These are phyloP conservation scores for Lanius collurio DNA, from an alignment of 2,113 vertebrate species.

Conservation along the genomic window DNA sequence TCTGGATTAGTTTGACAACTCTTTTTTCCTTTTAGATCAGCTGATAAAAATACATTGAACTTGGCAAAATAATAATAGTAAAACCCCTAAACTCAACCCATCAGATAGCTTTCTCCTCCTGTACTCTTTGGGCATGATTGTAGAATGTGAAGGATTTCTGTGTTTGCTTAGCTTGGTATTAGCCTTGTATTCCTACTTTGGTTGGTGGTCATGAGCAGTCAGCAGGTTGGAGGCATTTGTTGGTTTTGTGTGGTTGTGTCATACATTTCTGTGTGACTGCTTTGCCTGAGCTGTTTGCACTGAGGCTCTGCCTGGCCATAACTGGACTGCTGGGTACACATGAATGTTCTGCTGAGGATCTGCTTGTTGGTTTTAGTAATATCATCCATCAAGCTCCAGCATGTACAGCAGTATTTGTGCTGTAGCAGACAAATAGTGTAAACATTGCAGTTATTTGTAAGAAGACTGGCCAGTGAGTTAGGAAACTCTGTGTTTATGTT, in stretches of 20 bases:
- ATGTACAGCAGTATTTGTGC: not conserved
- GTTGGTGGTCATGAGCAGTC: not conserved
- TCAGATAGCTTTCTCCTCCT: not conserved
- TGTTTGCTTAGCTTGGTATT: slow-evolving; percentile 23
- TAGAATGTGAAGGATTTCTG: not conserved
- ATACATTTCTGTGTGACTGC: not conserved
- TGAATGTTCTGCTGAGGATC: not conserved
- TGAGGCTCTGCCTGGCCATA: not conserved
- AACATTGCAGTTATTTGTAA: not conserved
- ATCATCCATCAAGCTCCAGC: not conserved
- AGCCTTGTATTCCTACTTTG: not conserved
- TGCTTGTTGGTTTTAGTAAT: not conserved
- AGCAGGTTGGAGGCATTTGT: not conserved
- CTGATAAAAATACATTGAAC: not conserved
- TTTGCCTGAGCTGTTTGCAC: not conserved
- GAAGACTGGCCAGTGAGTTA: not conserved
- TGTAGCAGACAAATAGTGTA: not conserved
- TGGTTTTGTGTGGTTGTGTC: slow-evolving; percentile 23
- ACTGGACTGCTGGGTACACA: slow-evolving; percentile 9
- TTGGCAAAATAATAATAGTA: not conserved
- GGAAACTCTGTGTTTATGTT: not conserved
- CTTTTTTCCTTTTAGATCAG: not conserved
- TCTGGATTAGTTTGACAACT: not conserved
- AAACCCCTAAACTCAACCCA: not conserved
- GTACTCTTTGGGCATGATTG: not conserved